Evolutionary conservation across 2,113 vertebrate genomes (phyloP), one percentile per base, ranked within the genome.

Genomic region (Xiphophorus hellerii): DNA sequence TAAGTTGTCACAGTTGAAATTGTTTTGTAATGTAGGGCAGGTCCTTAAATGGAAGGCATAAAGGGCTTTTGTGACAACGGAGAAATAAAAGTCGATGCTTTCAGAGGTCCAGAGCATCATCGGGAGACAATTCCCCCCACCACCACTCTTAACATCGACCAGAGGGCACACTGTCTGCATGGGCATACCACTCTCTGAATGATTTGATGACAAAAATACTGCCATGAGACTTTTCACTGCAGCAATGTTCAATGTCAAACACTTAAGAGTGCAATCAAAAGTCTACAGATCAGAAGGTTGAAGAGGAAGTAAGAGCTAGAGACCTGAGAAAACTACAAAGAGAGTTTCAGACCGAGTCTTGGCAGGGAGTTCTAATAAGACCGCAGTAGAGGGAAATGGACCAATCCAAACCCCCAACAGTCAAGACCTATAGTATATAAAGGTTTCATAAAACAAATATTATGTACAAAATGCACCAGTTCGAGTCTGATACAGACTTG

Each of bases 301-400:
- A 8, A 67, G 29, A 10, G 60, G n/a, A 31, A 51, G 58, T 31
- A 37, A 66, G 69, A 58, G 15, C 13, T 58, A 5, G 28, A 70
- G 71, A 31, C 71, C 70, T 73, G 72, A 83, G 30, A 68, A 73
- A 60, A 51, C 28, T 39, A 14, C 2, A 14, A 66, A n/a, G 35
- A 35, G 12, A 3, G 14, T 37, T 66, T 28, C 20, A 25, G 63
- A n/a, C 22, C 4, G 17, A 33, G 9, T 33, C 20, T 14, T 33
- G 4, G 13, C 39, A 42, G 39, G 39, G 39, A 42, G 39, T 15
- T 42, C 39, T 42, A 42, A 42, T 42, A 42, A 42, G 39, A 42
- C 39, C 15, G 39, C 39, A 13, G 39, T 42, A 15, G 39, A 42
- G 39, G 39, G 39, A 42, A 42, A 42, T 42, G 39, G 39, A 42